A percentile compares a stretch with the other conserved stretches of the same genome.
Evolutionary conservation across 2,888 invertebrate species (phyloP).

Genomic region (Amphipyra tragopoginis): DNA sequence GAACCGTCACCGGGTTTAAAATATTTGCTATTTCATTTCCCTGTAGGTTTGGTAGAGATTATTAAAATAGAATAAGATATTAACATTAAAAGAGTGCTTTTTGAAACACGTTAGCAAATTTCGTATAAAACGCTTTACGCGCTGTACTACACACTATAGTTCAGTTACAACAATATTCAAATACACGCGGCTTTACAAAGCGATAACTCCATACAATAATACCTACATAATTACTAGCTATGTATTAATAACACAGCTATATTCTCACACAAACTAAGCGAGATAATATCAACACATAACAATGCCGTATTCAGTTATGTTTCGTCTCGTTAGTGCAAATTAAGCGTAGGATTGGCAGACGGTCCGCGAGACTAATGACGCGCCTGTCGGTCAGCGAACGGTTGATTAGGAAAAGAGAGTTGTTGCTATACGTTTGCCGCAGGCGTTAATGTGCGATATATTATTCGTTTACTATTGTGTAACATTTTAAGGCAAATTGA

Average conservation of each 20-base stretch:
- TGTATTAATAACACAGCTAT: conserved; percentile 14
- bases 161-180: not conserved
- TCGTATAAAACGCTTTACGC: not conserved
- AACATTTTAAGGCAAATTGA: not conserved
- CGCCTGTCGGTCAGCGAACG: conserved; percentile 52
- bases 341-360: conserved; percentile 50
- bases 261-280: conserved; percentile 26
- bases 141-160: not conserved
- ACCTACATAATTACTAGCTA: not conserved
- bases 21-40: conserved; percentile 4
- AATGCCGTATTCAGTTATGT: conserved; percentile 28
- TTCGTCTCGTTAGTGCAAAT: conserved; percentile 47
- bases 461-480: not conserved
- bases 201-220: conserved; percentile 11
- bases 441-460: conserved; percentile 34
- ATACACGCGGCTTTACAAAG: not conserved
- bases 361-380: conserved; percentile 43
- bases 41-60: not conserved
- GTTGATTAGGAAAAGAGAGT: conserved; percentile 50
- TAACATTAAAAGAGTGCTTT: conserved; percentile 4
- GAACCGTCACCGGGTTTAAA: not conserved
- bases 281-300: conserved; percentile 40
- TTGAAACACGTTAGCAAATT: not conserved
- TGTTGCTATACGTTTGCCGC: conserved; percentile 51
- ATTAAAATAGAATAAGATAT: not conserved